These are phyloP conservation scores for Eupithecia inturbata DNA, from an alignment of 2,888 invertebrate species.

Conservation along the genomic window DNA sequence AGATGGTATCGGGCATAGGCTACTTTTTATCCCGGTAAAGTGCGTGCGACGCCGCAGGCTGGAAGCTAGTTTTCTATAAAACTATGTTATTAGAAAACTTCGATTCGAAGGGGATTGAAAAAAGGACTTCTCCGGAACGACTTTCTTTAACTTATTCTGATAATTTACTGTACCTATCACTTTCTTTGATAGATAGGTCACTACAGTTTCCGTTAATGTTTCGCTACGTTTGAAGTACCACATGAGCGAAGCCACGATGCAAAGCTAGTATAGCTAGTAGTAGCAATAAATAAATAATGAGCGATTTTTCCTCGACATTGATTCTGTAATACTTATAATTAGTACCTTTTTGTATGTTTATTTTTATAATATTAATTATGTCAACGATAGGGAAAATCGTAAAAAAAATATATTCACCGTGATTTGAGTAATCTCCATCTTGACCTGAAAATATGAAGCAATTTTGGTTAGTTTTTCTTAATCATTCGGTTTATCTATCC, in stretches of 20 bases:
- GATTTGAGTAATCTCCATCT: conserved; percentile 74
- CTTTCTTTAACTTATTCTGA: too few species aligned
- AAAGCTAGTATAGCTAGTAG: not conserved
- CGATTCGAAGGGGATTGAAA: too few species aligned
- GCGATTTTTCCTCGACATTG: not conserved
- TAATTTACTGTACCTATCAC: too few species aligned
- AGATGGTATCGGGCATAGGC: too few species aligned
- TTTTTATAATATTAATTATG: not conserved
- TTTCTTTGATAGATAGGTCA: too few species aligned
- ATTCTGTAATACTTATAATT: not conserved
- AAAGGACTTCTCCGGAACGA: too few species aligned
- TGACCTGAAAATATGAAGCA: conserved; percentile 61
- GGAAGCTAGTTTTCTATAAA: too few species aligned
- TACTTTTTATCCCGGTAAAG: too few species aligned
- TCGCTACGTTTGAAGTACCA: not conserved
- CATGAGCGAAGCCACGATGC: not conserved
- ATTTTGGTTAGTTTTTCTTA: conserved; percentile 1
- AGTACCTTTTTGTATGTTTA: not conserved
- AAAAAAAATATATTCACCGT: conserved; percentile 57
- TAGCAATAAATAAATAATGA: not conserved
- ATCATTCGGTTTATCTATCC: too few species aligned
- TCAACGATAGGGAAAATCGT: not conserved
- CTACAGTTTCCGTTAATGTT: too few species aligned
- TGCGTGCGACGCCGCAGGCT: too few species aligned
- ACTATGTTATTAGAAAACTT: too few species aligned